Evolutionary conservation across 2,888 invertebrate species (phyloP), one percentile per base, ranked within the genome.

Genomic region (Julus scandinavius): DNA sequence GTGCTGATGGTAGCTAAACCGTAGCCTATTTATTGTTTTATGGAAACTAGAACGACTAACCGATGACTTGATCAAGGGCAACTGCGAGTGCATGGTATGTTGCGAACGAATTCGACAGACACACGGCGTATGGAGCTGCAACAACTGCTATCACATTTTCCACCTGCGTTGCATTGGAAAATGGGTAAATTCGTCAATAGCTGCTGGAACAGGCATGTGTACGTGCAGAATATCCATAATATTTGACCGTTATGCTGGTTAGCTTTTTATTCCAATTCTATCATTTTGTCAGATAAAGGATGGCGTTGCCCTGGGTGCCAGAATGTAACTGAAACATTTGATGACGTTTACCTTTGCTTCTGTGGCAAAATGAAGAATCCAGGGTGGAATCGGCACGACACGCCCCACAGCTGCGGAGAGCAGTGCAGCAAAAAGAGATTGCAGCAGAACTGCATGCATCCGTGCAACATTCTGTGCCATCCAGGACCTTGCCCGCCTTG

Each of bases 281-380:
- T n/a, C n/a, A n/a, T n/a, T 11, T 85, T 63, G 72, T 80, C 49
- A 88, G 89, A 90, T 29, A 94, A 94, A 88, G 96, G 96, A 89
- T 99, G 99, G 99, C 95, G 98, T 38, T 99, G 99, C 92, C 99
- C 99, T 0, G 97, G 98, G 0, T 99, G 99, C 92, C 98, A 98
- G 92, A 96, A 96, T 92, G 95, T 95, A 2, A 95, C 94, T 89
- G 93, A 94, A 20, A 94, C 94, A 41, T 94, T 96, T 88, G 98
- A 98, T 0, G 94, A 94, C 0, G 95, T 96, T 88, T 99, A 98
- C 92, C 94, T 94, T 20, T 99, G 99, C 92, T 98, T 97, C 93
- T 99, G 99, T 92, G 96, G 97, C 41, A 96, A 96, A 92, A 92
- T 94, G 0, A 94, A 94, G 83, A 94, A 95, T 91, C 98, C 98